Conservation (phyloP, 2,113 vertebrate species). For the Phaethon lepturus region DNA sequence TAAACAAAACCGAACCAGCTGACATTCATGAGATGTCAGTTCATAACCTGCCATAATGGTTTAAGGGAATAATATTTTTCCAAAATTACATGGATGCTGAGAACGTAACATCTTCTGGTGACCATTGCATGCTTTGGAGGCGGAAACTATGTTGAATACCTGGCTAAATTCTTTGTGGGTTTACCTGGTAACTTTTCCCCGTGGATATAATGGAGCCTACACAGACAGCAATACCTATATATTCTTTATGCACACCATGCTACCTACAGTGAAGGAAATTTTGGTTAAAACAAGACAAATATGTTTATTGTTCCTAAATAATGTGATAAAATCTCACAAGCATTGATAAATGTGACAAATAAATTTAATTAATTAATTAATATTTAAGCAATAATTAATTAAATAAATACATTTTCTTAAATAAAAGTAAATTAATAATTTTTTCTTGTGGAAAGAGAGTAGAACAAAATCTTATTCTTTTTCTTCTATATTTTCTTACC, state of each 20-base stretch:
- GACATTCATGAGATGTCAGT: background rate
- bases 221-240: fast-evolving
- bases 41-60: background rate
- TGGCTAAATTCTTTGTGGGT: background rate
- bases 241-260: background rate
- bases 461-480: background rate
- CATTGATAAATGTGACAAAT: background rate
- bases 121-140: background rate
- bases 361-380: too few species aligned
- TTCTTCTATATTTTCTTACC: background rate
- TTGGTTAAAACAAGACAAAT: background rate
- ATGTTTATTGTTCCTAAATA: background rate
- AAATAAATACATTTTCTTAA: too few species aligned
- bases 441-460: background rate
- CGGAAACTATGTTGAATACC: background rate
- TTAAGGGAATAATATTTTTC: background rate
- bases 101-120: background rate
- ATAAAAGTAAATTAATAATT: too few species aligned
- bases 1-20: background rate
- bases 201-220: background rate
- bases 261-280: background rate
- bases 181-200: background rate
- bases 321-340: background rate
- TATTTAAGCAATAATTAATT: too few species aligned
- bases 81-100: background rate